Conservation (phyloP, 2,888 invertebrate genomes). For the Leucoptera coffeella region DNA sequence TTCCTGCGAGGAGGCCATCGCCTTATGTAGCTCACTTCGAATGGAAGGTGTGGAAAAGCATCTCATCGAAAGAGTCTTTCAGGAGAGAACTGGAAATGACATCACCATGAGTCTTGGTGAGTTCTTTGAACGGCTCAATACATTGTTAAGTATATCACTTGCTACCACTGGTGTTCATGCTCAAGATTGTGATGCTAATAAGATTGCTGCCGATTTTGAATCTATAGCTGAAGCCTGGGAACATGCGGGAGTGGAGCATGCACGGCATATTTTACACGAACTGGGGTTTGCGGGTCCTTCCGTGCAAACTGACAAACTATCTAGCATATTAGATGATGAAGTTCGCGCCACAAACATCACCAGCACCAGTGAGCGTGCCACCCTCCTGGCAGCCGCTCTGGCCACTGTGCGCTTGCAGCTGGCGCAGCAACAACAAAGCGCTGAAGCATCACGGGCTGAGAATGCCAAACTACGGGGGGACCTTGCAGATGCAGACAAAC, state of each 20-base stretch:
- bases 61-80: slow-evolving; percentile 27
- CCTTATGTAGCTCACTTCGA: slow-evolving; percentile 25
- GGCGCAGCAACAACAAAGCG: slow-evolving; percentile 67
- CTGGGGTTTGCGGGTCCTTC: slow-evolving; percentile 58
- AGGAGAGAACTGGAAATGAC: slow-evolving; percentile 14
- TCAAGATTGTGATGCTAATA: no score
- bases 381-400: slow-evolving; percentile 57
- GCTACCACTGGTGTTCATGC: no score
- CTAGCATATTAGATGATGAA: slow-evolving; percentile 66
- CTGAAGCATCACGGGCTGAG: slow-evolving; percentile 65
- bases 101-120: slow-evolving; percentile 26
- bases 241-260: slow-evolving; percentile 59
- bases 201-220: no score
- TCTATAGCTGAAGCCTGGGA: slow-evolving; percentile 68
- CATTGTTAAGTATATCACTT: slow-evolving; percentile 22
- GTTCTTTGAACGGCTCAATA: slow-evolving; percentile 32
- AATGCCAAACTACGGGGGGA: slow-evolving; percentile 75
- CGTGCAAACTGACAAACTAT: slow-evolving; percentile 57
- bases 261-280: slow-evolving; percentile 59
- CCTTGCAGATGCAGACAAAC: slow-evolving; percentile 73
- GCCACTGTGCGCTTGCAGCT: slow-evolving; percentile 61
- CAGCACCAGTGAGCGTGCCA: slow-evolving; percentile 13
- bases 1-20: slow-evolving; percentile 23
- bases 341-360: slow-evolving; percentile 13
- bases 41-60: slow-evolving; percentile 27